Percentiles rank a stretch among this genome's conserved stretches.
Conservation (phyloP, 2,888 invertebrate species). For the Dryococelus australis region DNA sequence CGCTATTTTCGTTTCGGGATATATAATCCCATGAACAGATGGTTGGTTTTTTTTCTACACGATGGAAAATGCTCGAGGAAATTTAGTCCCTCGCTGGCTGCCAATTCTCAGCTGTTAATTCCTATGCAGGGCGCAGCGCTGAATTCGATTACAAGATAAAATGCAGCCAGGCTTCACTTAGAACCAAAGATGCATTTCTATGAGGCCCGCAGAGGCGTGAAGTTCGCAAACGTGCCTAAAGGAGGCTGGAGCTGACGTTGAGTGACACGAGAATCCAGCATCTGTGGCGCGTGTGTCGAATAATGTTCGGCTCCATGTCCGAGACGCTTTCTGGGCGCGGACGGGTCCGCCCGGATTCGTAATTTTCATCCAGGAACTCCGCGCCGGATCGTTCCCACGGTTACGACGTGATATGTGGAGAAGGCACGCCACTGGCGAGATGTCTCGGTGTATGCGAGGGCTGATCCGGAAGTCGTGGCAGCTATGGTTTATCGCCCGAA, state of each 20-base stretch:
- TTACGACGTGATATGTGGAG: not conserved
- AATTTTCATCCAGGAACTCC: not conserved
- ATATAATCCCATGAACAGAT: too few species aligned
- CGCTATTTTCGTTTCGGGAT: too few species aligned
- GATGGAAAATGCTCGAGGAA: too few species aligned
- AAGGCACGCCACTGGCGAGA: too few species aligned
- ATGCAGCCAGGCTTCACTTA: not conserved
- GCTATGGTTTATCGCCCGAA: too few species aligned
- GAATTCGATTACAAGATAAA: slow-evolving; percentile 22
- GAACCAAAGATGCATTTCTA: too few species aligned
- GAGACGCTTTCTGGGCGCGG: not conserved
- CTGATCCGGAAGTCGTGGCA: too few species aligned
- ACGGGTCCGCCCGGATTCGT: not conserved
- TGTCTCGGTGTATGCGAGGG: too few species aligned
- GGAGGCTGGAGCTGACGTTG: not conserved
- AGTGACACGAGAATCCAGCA: not conserved
- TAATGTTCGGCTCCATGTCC: not conserved
- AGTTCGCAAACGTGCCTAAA: not conserved
- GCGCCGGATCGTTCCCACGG: not conserved
- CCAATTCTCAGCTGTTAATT: not conserved
- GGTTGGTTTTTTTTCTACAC: too few species aligned
- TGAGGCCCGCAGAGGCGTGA: not conserved
- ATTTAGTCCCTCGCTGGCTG: too few species aligned
- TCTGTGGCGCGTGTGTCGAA: not conserved
- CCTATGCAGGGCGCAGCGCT: slow-evolving; percentile 26